These are phyloP conservation scores for Cerastis rubricosa DNA, from an alignment of 2,888 invertebrate genomes.

Conservation along the genomic window DNA sequence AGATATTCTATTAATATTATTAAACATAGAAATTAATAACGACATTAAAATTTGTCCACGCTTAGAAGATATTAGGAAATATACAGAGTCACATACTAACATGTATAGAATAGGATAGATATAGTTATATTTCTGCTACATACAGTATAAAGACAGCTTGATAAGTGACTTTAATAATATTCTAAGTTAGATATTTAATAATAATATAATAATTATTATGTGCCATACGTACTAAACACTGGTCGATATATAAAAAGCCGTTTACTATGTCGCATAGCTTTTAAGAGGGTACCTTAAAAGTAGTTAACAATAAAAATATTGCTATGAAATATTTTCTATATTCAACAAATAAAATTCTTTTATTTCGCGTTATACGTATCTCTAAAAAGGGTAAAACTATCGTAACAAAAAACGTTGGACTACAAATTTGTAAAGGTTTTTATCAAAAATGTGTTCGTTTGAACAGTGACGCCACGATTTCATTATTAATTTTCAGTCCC, in stretches of 20 bases:
- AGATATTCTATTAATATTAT: constrained; percentile 67
- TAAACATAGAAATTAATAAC: constrained; percentile 69
- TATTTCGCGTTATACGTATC: constrained; percentile 75
- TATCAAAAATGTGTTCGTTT: constrained; percentile 85
- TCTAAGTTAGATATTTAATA: constrained; percentile 66
- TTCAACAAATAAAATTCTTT: constrained; percentile 77
- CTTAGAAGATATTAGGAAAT: constrained; percentile 67
- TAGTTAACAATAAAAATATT: constrained; percentile 88
- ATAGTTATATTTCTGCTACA: constrained; percentile 67
- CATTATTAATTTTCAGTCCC: constrained; percentile 52
- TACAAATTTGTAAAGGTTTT: constrained; percentile 87
- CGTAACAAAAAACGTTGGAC: constrained; percentile 79
- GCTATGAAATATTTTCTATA: constrained; percentile 81
- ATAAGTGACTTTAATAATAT: constrained; percentile 69
- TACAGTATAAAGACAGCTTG: constrained; percentile 74
- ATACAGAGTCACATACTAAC: constrained; percentile 77
- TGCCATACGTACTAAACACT: constrained; percentile 74
- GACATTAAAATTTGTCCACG: constrained; percentile 69
- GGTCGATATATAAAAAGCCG: constrained; percentile 80
- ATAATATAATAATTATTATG: constrained; percentile 66
- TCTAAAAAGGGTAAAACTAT: constrained; percentile 85
- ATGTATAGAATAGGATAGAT: constrained; percentile 71
- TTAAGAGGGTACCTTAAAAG: constrained; percentile 85
- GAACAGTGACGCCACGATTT: constrained; percentile 66
- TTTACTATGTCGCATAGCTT: constrained; percentile 76